phyloP scores from a whole-genome alignment of 2,113 vertebrate species.

The Cyphomyrus plagiostoma region DNA sequence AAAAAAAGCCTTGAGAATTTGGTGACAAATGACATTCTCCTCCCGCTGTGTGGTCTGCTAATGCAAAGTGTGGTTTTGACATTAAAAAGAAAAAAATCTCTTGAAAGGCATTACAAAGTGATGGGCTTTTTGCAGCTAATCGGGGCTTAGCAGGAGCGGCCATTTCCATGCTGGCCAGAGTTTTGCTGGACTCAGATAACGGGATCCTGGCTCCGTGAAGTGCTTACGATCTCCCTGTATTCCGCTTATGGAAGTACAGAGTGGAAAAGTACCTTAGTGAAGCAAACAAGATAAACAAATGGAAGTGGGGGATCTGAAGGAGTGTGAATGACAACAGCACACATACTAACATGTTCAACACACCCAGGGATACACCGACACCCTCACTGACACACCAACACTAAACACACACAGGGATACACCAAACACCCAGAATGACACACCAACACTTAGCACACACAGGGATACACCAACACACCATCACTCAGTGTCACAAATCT shows the following conservation, averaged over 20 bases:
- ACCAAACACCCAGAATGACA: background rate
- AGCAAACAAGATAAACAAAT: slow-evolving; percentile 4
- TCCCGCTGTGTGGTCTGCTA: slow-evolving; percentile 38
- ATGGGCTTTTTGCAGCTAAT: slow-evolving; percentile 31
- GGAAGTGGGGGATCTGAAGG: background rate
- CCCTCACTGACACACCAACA: background rate
- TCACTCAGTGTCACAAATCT: too few species aligned
- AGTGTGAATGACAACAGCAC: background rate
- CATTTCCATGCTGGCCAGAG: background rate
- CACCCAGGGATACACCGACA: background rate
- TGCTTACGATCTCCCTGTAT: background rate
- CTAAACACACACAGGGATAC: background rate
- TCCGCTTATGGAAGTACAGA: background rate
- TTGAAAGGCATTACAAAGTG: slow-evolving; percentile 32
- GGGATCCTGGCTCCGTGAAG: slow-evolving; percentile 3
- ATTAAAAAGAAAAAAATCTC: slow-evolving; percentile 53
- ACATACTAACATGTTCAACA: background rate
- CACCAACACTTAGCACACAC: background rate
- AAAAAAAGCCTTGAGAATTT: slow-evolving; percentile 44
- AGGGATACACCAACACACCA: background rate
- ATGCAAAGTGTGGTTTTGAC: slow-evolving; percentile 61
- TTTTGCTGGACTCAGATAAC: slow-evolving; percentile 18
- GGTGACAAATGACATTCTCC: slow-evolving; percentile 54
- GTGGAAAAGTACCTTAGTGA: background rate
- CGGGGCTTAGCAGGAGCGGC: background rate